phyloP scores from a whole-genome alignment of 2,113 vertebrate genomes.

The Crotalus tigris region DNA sequence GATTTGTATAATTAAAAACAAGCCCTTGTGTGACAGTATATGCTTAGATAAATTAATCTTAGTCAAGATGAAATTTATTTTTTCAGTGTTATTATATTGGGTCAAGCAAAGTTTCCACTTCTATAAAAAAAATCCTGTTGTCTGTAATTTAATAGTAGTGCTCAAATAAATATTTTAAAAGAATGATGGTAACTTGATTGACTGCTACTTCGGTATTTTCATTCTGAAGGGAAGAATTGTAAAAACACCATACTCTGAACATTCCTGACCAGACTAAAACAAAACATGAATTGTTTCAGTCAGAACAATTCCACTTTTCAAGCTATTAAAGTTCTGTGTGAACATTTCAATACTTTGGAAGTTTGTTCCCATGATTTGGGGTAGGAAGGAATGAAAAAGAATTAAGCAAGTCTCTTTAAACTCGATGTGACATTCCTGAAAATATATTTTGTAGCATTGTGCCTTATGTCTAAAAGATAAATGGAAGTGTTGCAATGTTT shows the following conservation, averaged over 20 bases:
- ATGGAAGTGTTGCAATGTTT: not conserved
- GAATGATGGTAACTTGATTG: not conserved
- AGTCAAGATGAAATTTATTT: not conserved
- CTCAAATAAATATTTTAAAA: not conserved
- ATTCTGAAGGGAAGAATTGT: not conserved
- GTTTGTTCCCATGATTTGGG: not conserved
- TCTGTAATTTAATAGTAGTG: not conserved
- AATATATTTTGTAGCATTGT: not conserved
- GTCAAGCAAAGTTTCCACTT: not conserved
- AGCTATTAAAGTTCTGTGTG: not conserved
- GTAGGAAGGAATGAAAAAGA: no score
- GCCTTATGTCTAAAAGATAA: not conserved
- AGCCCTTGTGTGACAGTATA: not conserved
- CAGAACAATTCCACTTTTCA: conserved; percentile 6
- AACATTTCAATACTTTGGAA: not conserved
- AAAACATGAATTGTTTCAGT: not conserved
- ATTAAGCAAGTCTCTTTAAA: not conserved
- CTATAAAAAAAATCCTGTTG: not conserved
- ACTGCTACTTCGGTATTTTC: not conserved
- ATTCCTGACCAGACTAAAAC: not conserved
- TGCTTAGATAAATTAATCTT: not conserved
- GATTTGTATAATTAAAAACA: not conserved
- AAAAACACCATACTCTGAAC: not conserved
- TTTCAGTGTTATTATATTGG: not conserved
- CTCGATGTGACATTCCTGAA: not conserved